phyloP scores from a whole-genome alignment of 2,113 vertebrate genomes.

The Alouatta palliata region DNA sequence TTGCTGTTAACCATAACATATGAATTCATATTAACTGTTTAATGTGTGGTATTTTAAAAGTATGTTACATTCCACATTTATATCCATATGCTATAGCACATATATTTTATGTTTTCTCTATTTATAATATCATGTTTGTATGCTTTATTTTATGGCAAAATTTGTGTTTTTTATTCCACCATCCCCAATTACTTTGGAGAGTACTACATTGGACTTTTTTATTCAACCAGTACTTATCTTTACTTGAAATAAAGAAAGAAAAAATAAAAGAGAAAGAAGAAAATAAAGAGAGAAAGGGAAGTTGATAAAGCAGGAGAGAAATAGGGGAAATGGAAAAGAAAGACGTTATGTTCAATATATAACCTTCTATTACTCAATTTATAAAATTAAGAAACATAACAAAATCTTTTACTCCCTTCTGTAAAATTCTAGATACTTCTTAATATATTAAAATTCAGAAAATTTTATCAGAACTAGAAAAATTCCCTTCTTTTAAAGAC shows the following conservation, averaged over 20 bases:
- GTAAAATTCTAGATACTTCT: background rate
- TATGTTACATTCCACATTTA: background rate
- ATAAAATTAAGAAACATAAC: background rate
- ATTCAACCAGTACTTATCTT: background rate
- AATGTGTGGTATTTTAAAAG: background rate
- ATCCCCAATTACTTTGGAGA: background rate
- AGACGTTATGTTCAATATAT: background rate
- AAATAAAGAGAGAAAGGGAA: background rate
- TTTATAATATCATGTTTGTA: background rate
- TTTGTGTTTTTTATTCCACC: background rate
- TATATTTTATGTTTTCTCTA: background rate
- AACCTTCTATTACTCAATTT: background rate
- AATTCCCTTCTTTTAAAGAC: background rate
- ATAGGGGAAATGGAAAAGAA: background rate
- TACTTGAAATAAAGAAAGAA: background rate
- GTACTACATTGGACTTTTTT: background rate
- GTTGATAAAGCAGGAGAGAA: background rate
- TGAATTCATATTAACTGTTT: background rate
- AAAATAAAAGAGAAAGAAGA: background rate
- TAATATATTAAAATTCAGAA: background rate
- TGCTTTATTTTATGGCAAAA: background rate
- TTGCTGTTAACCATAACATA: background rate
- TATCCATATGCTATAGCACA: background rate
- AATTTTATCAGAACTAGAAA: background rate
- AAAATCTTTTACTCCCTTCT: background rate